Evolutionary conservation across 2,888 invertebrate species (phyloP).

Genomic region (Phlogophora meticulosa): DNA sequence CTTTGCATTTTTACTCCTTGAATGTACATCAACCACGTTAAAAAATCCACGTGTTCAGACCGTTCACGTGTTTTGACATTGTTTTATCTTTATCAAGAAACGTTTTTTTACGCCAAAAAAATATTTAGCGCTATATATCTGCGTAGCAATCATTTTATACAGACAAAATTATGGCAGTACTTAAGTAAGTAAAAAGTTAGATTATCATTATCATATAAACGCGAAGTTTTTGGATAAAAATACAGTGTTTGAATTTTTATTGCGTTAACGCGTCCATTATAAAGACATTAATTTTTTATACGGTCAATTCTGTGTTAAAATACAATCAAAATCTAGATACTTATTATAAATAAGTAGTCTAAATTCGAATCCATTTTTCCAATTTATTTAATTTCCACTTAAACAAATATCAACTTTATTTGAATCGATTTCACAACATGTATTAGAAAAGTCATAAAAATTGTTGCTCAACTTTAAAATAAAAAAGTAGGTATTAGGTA

Average conservation of each 20-base stretch:
- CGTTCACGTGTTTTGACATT: conserved; percentile 10
- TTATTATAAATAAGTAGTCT: background rate
- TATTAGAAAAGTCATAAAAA: too few species aligned
- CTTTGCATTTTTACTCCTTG: too few species aligned
- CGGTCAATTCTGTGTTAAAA: conserved; percentile 13
- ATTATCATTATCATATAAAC: conserved; percentile 19
- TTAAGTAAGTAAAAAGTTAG: conserved; percentile 18
- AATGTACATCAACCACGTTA: background rate
- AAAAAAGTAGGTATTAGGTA: too few species aligned
- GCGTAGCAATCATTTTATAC: background rate
- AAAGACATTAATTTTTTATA: background rate
- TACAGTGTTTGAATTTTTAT: conserved; percentile 13
- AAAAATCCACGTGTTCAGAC: background rate
- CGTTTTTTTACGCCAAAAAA: background rate
- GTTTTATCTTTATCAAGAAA: background rate
- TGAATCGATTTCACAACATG: too few species aligned
- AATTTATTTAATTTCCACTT: too few species aligned
- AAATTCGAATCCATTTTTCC: too few species aligned
- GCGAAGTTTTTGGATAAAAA: conserved; percentile 4
- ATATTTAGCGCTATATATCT: background rate
- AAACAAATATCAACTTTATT: too few species aligned
- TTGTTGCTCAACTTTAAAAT: too few species aligned
- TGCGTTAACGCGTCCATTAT: background rate
- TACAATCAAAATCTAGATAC: conserved; percentile 3
- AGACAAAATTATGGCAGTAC: background rate